Conservation (phyloP, 2,888 invertebrate genomes). For the Ophion costatus region DNA sequence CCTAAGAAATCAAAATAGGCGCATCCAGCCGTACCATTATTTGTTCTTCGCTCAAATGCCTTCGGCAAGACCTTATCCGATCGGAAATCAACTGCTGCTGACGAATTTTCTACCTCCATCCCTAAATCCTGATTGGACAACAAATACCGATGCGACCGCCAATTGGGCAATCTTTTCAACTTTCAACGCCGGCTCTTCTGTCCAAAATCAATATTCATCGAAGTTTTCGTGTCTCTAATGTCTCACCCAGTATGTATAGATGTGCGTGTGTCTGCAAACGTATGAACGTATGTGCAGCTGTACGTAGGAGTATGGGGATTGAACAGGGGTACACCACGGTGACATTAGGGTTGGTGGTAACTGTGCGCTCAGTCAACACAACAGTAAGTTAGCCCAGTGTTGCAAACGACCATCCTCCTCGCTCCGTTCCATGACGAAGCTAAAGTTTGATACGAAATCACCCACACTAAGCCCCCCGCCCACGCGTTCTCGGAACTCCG, state of each 20-base stretch:
- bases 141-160: too few species aligned
- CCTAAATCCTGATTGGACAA: too few species aligned
- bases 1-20: too few species aligned
- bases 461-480: constrained; percentile 36
- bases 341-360: constrained; percentile 71
- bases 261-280: neutral
- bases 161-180: too few species aligned
- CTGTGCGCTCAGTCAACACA: constrained; percentile 81
- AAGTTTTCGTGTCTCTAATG: neutral
- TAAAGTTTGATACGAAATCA: constrained; percentile 64
- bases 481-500: constrained; percentile 22
- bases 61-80: too few species aligned
- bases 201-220: neutral
- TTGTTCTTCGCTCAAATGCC: too few species aligned
- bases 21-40: too few species aligned
- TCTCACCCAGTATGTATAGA: neutral
- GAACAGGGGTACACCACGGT: constrained; percentile 46
- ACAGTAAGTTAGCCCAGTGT: constrained; percentile 79
- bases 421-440: constrained; percentile 47
- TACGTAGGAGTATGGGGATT: neutral
- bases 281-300: neutral
- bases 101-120: too few species aligned
- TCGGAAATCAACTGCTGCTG: too few species aligned
- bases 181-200: neutral
- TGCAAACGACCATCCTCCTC: constrained; percentile 76